Base-by-base conservation (phyloP, 2,888 invertebrate genomes). In the Beris morrisii region DNA sequence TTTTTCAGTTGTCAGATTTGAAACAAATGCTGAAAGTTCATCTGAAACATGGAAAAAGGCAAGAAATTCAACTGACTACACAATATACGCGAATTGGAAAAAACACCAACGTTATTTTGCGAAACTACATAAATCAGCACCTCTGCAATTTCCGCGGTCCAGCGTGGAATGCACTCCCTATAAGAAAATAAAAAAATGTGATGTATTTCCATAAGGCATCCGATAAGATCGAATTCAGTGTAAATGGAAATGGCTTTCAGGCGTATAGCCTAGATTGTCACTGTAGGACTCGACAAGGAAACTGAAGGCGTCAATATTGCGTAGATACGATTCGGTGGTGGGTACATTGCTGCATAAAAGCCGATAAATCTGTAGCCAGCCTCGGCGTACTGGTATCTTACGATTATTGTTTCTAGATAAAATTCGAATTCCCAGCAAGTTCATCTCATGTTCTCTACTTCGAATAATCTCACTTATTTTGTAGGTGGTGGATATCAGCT, bases 61-160 rank as follows among this genome's bases (percentile, higher is more conserved):
- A 38, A 38, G 9, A 38, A 7, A 38, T 38, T 7, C 38, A 38
- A 7, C 38, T 38, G 9, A 38, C 38, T 38, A 38, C 38, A 38
- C 38, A 38, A 3, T 5, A 9, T 38, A 38, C 38, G 38, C 38
- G 38, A 9, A 9, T 9, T 22, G 9, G 38, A 38, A 61, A 61
- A 32, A 61, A 52, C 61, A 61, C 61, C 61, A 61, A 61, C 61
- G 61, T 52, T 52, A 61, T 61, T 50, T 61, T 38, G 11, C 38
- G 50, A 61, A 48, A 50, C 15, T 43, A 50, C 31, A 61, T 61
- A 61, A 61, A 61, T 61, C 61, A 61, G 61, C 61, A 61, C 61
- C 61, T 61, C 61, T 61, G 61, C 61, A 61, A 38, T 52, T 50
- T 61, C 61, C 61, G 38, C 31, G 50, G 61, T 61, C 61, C 61